phyloP scores from a whole-genome alignment of 2,888 invertebrate species.

The Adelphocoris suturalis region DNA sequence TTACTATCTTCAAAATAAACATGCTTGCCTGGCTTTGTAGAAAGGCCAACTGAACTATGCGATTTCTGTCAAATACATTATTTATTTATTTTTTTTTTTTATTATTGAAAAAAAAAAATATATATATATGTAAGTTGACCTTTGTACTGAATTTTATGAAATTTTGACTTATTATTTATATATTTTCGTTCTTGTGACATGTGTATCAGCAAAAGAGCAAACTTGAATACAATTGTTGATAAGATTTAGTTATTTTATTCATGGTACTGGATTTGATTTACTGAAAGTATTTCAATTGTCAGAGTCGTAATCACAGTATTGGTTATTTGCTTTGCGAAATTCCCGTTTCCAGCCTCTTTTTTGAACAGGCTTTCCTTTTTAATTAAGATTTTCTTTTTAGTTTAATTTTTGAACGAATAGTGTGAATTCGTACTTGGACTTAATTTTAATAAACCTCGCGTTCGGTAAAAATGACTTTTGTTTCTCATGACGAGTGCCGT shows the following conservation, averaged over 20 bases:
- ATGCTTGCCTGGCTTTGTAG: not conserved
- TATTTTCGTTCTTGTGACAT: not conserved
- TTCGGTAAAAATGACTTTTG: not conserved
- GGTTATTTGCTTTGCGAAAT: too few species aligned
- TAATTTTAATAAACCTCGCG: not conserved
- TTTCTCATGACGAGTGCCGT: not conserved
- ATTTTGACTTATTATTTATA: not conserved
- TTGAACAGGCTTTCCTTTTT: too few species aligned
- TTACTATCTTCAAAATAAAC: not conserved
- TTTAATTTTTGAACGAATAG: constrained; percentile 1
- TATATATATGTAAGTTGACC: not conserved
- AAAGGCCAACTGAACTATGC: not conserved
- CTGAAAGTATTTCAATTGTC: not conserved
- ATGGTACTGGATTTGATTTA: not conserved
- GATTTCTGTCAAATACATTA: not conserved
- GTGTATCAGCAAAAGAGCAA: not conserved
- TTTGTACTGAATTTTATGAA: not conserved
- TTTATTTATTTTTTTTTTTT: not conserved
- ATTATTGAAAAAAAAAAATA: too few species aligned
- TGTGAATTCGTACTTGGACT: not conserved
- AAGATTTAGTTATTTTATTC: not conserved
- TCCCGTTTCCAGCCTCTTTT: too few species aligned
- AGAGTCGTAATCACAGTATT: too few species aligned
- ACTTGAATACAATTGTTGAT: not conserved
- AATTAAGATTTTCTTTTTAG: too few species aligned